Evolutionary conservation across 2,888 invertebrate species (phyloP).

Genomic region (Koerneria pararmatus): DNA sequence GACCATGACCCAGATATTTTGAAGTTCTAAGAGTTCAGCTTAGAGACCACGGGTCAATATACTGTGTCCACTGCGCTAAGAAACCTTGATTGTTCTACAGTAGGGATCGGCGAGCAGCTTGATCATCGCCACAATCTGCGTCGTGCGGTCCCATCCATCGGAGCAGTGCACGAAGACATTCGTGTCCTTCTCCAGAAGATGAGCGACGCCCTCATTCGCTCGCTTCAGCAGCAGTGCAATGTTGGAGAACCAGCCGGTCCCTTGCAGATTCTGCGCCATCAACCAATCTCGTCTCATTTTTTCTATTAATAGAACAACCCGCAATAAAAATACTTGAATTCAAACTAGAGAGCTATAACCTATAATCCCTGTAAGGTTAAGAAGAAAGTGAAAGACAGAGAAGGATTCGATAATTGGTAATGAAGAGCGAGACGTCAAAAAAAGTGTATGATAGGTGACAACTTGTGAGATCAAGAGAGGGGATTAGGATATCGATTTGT

Average conservation of each 20-base stretch:
- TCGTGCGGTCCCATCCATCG: conserved; percentile 97
- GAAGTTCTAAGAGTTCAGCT: too few species aligned
- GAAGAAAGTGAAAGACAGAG: too few species aligned
- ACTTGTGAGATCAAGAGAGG: too few species aligned
- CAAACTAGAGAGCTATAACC: too few species aligned
- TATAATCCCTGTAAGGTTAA: too few species aligned
- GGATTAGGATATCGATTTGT: too few species aligned
- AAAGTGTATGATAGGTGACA: too few species aligned
- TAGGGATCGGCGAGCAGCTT: conserved; percentile 87
- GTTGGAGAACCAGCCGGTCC: conserved; percentile 14
- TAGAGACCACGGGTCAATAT: not conserved
- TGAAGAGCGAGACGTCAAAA: too few species aligned
- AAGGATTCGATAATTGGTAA: too few species aligned
- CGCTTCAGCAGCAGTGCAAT: not conserved
- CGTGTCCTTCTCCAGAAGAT: conserved; percentile 76
- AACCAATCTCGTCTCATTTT: conserved; percentile 4
- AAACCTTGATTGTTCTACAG: conserved; percentile 83
- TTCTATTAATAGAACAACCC: too few species aligned
- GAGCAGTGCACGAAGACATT: conserved; percentile 95
- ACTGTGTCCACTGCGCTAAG: not conserved
- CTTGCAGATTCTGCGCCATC: too few species aligned
- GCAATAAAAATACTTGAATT: too few species aligned
- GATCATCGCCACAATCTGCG: conserved; percentile 88
- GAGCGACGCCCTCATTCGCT: conserved; percentile 11
- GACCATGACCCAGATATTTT: conserved; percentile 13